These are phyloP conservation scores for Crossaster papposus DNA, from an alignment of 53 echinoderm and acorn worm genomes.

Conservation along the genomic window DNA sequence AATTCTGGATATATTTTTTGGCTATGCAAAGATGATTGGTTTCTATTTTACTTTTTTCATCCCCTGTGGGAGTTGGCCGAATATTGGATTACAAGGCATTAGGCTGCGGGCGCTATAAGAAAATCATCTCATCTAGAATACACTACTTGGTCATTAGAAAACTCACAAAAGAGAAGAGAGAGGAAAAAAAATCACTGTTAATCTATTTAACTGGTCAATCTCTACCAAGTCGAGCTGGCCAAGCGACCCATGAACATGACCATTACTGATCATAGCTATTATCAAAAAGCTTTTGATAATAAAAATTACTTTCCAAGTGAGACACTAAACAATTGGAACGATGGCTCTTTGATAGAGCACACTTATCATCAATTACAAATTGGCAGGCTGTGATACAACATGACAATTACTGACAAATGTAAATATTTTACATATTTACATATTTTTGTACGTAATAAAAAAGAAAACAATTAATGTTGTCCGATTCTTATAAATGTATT, in stretches of 20 bases:
- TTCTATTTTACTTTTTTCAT: slow-evolving; percentile 37
- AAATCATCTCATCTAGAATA: slow-evolving; percentile 30
- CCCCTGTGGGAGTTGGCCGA: slow-evolving; percentile 1
- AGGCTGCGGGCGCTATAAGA: slow-evolving; percentile 1
- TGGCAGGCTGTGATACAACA: neutral
- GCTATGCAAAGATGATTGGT: slow-evolving; percentile 57
- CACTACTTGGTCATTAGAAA: neutral
- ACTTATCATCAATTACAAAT: neutral
- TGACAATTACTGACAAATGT: neutral
- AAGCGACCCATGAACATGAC: neutral
- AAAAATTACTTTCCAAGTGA: neutral
- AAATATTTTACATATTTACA: no score
- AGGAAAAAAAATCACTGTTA: slow-evolving; percentile 14
- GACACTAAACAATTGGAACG: neutral
- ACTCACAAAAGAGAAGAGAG: neutral
- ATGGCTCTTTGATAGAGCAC: neutral
- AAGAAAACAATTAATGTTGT: no score
- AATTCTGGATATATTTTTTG: slow-evolving; percentile 52
- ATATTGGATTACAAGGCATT: slow-evolving; percentile 57
- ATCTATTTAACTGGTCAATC: slow-evolving; percentile 40
- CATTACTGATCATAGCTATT: neutral
- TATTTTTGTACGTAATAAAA: no score
- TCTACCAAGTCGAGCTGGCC: neutral
- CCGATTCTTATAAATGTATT: no score
- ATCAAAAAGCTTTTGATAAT: neutral